Conservation (phyloP, 92 coral and sea anemone species). For the Epizoanthus illoricatus region DNA sequence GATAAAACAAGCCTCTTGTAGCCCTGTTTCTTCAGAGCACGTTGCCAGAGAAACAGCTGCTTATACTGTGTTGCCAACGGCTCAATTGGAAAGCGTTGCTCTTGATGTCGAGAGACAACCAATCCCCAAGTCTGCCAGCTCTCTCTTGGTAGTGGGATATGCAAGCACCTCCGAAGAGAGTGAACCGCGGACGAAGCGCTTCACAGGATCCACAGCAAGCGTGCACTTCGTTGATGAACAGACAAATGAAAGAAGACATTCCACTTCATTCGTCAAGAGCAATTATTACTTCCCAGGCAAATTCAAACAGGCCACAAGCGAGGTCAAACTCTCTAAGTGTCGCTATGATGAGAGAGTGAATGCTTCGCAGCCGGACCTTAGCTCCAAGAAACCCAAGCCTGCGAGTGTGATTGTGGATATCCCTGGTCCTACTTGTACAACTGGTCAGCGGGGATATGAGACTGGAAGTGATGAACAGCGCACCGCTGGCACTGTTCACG, state of each 20-base stretch:
- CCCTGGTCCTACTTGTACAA: background rate
- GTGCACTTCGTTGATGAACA: constrained; percentile 62
- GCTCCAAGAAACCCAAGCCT: constrained; percentile 1
- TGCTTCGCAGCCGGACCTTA: constrained; percentile 24
- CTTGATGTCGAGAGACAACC: constrained; percentile 20
- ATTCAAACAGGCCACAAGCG: constrained; percentile 10
- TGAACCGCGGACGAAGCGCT: background rate
- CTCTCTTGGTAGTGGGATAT: background rate
- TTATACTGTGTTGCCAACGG: background rate
- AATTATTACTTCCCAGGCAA: background rate
- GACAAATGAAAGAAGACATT: background rate
- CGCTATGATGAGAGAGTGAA: constrained; percentile 3
- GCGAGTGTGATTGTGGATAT: constrained; percentile 15
- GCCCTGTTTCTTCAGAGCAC: background rate
- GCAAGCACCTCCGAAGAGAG: constrained; percentile 27
- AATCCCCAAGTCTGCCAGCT: background rate
- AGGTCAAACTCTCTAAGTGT: constrained; percentile 11
- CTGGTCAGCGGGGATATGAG: background rate
- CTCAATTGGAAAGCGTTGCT: background rate
- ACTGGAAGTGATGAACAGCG: background rate
- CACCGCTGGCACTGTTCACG: background rate
- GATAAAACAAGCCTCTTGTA: background rate
- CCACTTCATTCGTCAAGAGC: too few relatives aligned
- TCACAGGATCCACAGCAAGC: constrained; percentile 43
- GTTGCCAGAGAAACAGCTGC: background rate